Evolutionary conservation across 1,140 invertebrate species (phyloP), one percentile per base, ranked within the genome.

Genomic region (Nylanderia fulva): DNA sequence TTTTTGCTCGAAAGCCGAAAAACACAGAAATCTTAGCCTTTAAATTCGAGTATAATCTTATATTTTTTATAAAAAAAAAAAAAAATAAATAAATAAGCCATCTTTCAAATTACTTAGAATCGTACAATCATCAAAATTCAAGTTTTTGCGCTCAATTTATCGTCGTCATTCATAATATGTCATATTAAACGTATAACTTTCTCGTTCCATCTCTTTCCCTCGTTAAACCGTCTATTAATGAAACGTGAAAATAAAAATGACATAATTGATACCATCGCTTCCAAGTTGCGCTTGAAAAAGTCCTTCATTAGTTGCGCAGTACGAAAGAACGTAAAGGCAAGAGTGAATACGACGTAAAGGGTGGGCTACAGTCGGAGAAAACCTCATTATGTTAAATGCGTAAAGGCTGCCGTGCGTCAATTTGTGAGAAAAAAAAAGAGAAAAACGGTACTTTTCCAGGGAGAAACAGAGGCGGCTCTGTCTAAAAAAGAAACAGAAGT

Each of bases 401-500:
- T 15, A 15, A 39, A 11, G 6, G 0, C n/a, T 24, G 1, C 33
- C 72, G 9, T 13, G 21, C 56, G 33, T 21, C 52, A 72, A 72
- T 56, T 48, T 58, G n/a, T 2, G 24, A 75, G n/a, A n/a, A 1
- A 33, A 27, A n/a, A 18, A 42, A 75, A n/a, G 1, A 33, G n/a
- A n/a, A 18, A 42, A 75, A 75, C 6, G 24, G 21, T 61, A 75
- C 60, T 75, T 42, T 33, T 24, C 15, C 3, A 24, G 18, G 15
- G 24, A 75, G 13, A 63, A 24, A 11, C 1, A 61, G 6, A 56
- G 21, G 8, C 15, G 15, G 45, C 15, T 48, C 1, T 71, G 13
- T 56, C 2, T 72, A 24, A n/a, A 64, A 21, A 39, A 24, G 21
- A 74, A 58, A 74, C 58, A 42, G n/a, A n/a, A n/a, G n/a, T n/a